Percentiles rank a stretch among this genome's conserved stretches.
phyloP scores from a whole-genome alignment of 1,140 invertebrate species.

The Pseudachorutes palmiensis region DNA sequence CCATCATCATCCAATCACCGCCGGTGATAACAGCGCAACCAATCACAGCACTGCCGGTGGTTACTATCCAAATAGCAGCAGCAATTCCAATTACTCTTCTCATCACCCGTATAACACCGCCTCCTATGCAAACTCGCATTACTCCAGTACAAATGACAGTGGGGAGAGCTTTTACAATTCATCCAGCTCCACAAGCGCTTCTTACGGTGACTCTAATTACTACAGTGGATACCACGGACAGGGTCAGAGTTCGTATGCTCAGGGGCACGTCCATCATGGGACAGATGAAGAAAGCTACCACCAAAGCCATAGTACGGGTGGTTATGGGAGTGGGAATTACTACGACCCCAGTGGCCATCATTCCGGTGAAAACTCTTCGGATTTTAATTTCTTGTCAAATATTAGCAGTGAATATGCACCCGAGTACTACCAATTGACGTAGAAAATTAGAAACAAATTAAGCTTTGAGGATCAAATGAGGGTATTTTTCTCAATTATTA shows the following conservation, averaged over 20 bases:
- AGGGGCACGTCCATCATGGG: neutral
- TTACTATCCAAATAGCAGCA: neutral
- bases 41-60: no score
- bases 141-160: neutral
- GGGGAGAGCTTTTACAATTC: neutral
- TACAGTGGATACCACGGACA: slow-evolving; percentile 38
- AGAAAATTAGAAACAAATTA: slow-evolving; percentile 32
- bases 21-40: no score
- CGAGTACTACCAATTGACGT: slow-evolving; percentile 78
- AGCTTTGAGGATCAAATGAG: neutral
- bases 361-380: slow-evolving; percentile 58
- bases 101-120: neutral
- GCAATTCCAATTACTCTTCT: neutral
- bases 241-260: slow-evolving; percentile 35
- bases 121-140: neutral
- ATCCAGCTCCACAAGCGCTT: neutral
- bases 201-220: slow-evolving; percentile 41
- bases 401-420: slow-evolving; percentile 82
- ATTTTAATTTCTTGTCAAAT: slow-evolving; percentile 84
- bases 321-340: neutral
- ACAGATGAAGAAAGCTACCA: slow-evolving; percentile 10
- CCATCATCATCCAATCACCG: no score
- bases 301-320: slow-evolving; percentile 17
- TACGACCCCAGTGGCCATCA: slow-evolving; percentile 7
- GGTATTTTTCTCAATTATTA: neutral